Conservation (phyloP, 2,797 vertebrate species). For the Buceros bicornis region DNA sequence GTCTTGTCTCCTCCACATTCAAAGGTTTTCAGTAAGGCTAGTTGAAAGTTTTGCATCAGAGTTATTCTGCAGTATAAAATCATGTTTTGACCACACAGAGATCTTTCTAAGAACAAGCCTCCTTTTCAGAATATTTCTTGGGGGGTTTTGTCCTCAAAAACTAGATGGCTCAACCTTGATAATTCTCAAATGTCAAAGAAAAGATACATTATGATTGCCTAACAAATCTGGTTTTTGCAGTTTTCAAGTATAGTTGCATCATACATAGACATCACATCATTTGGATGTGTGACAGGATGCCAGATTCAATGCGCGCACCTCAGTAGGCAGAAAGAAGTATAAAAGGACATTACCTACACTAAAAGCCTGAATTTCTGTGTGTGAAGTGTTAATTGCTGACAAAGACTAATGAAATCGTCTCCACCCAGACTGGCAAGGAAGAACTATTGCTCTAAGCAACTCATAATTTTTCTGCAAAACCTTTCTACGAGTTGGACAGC, state of each 20-base stretch:
- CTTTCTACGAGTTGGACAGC: neutral
- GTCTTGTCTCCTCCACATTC: neutral
- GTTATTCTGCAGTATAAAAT: neutral
- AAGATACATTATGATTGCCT: neutral
- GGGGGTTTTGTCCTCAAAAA: neutral
- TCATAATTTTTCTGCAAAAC: neutral
- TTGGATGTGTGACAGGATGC: neutral
- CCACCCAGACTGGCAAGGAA: neutral
- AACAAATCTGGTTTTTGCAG: neutral
- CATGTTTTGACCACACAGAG: neutral
- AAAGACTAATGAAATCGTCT: neutral
- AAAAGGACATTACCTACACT: neutral
- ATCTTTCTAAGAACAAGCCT: neutral
- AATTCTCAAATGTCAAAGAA: neutral
- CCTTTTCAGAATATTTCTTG: neutral
- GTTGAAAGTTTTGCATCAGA: neutral
- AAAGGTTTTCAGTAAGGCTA: neutral
- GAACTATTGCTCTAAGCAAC: neutral
- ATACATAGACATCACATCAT: neutral
- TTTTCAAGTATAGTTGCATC: accelerated
- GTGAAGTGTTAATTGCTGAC: neutral
- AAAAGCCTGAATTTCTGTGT: neutral
- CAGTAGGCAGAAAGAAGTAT: neutral
- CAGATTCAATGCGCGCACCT: neutral
- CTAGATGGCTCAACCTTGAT: neutral